Conservation (phyloP, 2,797 vertebrate species). For the Ceryle rudis region DNA sequence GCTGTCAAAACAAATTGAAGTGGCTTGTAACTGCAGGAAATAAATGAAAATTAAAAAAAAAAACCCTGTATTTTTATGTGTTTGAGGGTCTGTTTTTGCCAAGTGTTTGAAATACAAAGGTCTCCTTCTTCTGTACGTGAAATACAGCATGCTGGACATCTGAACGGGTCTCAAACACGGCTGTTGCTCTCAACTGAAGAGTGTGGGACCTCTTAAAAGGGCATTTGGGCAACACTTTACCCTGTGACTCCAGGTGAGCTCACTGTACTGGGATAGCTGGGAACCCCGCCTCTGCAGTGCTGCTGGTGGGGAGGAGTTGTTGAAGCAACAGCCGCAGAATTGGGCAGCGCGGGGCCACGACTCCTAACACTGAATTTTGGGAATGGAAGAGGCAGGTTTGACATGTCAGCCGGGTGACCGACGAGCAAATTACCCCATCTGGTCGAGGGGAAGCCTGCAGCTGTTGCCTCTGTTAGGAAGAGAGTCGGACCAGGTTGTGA, state of each 20-base stretch:
- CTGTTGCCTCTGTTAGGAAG: too few relatives aligned
- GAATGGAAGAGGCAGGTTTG: neutral
- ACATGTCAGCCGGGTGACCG: fast-evolving
- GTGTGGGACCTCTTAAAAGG: neutral
- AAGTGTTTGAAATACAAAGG: neutral
- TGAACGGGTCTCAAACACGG: fast-evolving
- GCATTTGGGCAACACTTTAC: too few relatives aligned
- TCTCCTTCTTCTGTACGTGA: neutral
- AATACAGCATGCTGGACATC: neutral
- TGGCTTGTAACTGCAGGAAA: neutral
- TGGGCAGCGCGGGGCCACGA: neutral
- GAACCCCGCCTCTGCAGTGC: neutral
- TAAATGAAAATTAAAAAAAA: neutral
- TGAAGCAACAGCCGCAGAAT: neutral
- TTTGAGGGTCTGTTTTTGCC: neutral
- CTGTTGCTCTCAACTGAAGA: neutral
- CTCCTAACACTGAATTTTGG: neutral
- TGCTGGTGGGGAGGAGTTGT: neutral
- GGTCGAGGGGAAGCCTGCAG: fast-evolving
- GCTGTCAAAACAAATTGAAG: neutral
- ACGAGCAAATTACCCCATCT: neutral
- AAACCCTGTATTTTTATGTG: neutral
- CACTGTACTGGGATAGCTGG: neutral
- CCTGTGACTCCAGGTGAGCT: neutral
- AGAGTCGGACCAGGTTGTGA: too few relatives aligned